These are phyloP conservation scores for Venustoraphidia nigricollis DNA, from an alignment of 2,888 invertebrate genomes.

Conservation along the genomic window DNA sequence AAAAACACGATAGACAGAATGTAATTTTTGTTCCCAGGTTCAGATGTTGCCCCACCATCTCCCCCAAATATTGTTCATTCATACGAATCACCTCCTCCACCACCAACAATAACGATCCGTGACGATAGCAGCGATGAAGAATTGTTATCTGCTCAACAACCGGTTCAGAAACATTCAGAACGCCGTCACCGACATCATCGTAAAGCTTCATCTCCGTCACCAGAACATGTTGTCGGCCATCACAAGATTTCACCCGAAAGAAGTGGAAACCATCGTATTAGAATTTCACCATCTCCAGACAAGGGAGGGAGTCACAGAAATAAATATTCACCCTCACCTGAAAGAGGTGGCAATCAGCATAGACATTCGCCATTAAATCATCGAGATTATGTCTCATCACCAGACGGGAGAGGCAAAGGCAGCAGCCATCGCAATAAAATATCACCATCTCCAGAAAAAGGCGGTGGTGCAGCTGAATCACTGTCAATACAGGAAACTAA, in stretches of 20 bases:
- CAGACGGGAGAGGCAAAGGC: slow-evolving; percentile 10
- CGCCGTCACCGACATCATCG: no score
- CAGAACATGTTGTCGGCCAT: no score
- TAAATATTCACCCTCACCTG: slow-evolving; percentile 13
- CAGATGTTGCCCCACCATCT: slow-evolving; percentile 19
- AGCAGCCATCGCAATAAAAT: slow-evolving; percentile 17
- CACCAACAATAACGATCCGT: slow-evolving; percentile 4
- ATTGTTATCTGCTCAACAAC: no score
- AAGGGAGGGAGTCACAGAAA: neutral
- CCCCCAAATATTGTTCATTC: slow-evolving; percentile 13
- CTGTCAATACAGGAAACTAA: slow-evolving; percentile 77
- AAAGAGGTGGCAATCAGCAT: slow-evolving; percentile 24
- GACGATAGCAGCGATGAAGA: slow-evolving; percentile 8
- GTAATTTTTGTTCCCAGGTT: slow-evolving; percentile 17
- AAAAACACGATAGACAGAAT: slow-evolving; percentile 12
- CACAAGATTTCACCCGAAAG: slow-evolving; percentile 20
- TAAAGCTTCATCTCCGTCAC: no score
- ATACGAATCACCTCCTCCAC: slow-evolving; percentile 2
- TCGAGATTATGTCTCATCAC: neutral
- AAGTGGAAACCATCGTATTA: slow-evolving; percentile 18
- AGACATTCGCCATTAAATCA: neutral
- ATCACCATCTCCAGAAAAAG: slow-evolving; percentile 20
- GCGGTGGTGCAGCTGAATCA: slow-evolving; percentile 31
- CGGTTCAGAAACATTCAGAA: no score
- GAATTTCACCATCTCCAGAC: slow-evolving; percentile 24